These are phyloP conservation scores for Hoplodrina ambigua DNA, from an alignment of 2,888 invertebrate species.

Conservation along the genomic window DNA sequence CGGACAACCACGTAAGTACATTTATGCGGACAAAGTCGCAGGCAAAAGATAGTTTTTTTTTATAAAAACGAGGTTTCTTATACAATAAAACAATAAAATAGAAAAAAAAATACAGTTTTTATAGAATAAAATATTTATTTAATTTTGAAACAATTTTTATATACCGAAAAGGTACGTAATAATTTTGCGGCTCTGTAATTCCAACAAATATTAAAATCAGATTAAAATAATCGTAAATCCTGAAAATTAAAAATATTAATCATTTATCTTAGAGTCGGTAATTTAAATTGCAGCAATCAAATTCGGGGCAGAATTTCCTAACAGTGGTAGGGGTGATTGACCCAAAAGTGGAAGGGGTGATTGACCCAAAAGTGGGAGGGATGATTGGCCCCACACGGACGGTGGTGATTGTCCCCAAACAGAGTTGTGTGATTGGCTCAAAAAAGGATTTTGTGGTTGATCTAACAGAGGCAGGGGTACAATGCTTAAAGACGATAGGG, in stretches of 20 bases:
- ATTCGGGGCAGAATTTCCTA: not conserved
- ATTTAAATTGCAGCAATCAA: constrained; percentile 3
- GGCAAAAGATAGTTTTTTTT: too few relatives aligned
- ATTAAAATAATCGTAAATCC: not conserved
- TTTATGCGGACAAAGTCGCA: too few relatives aligned
- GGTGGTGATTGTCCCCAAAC: not conserved
- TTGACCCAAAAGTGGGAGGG: not conserved
- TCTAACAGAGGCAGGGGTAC: too few relatives aligned
- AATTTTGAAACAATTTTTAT: constrained; percentile 9
- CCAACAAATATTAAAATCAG: not conserved
- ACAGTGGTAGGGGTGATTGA: not conserved
- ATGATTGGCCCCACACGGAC: not conserved
- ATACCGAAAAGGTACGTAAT: not conserved
- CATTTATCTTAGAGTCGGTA: not conserved
- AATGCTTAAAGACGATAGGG: too few relatives aligned
- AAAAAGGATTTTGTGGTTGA: too few relatives aligned
- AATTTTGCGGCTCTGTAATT: not conserved
- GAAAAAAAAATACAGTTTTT: constrained; percentile 14
- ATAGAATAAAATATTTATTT: constrained; percentile 15
- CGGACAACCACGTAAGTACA: too few relatives aligned
- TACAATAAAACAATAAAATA: constrained; percentile 13
- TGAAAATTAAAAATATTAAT: not conserved
- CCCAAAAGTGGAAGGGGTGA: not conserved
- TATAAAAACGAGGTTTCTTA: too few relatives aligned
- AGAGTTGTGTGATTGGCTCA: not conserved